Percentiles rank a stretch among this genome's conserved stretches.
These are phyloP conservation scores for Gadopsis marmoratus DNA, from an alignment of 2,797 vertebrate genomes.

Conservation along the genomic window DNA sequence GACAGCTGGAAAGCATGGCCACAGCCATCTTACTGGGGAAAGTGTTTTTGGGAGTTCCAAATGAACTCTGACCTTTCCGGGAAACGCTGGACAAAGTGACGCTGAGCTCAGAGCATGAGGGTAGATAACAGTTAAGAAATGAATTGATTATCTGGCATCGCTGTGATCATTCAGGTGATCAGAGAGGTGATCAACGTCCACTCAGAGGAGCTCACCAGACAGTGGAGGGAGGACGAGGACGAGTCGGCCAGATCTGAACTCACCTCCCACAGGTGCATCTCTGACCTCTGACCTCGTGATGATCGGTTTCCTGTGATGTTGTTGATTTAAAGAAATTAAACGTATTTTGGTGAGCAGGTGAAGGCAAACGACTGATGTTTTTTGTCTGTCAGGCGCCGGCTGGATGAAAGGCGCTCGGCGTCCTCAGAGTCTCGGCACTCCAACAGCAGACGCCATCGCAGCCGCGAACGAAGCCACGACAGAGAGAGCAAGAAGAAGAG, in stretches of 20 bases:
- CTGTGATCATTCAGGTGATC: slow-evolving; percentile 87
- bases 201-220: slow-evolving; percentile 90
- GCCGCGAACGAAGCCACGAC: slow-evolving; percentile 67
- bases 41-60: not conserved
- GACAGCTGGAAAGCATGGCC: too few species aligned
- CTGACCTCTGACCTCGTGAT: not conserved
- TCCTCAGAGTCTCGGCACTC: slow-evolving; percentile 87
- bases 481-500: slow-evolving; percentile 85
- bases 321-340: not conserved
- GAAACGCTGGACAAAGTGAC: not conserved
- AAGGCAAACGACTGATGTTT: not conserved
- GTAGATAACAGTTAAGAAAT: not conserved
- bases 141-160: rapidly evolving
- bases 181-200: slow-evolving; percentile 96
- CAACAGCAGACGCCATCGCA: slow-evolving; percentile 82
- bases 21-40: not conserved
- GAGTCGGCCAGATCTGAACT: slow-evolving; percentile 57
- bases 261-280: slow-evolving; percentile 72
- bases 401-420: slow-evolving; percentile 80
- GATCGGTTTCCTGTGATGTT: not conserved
- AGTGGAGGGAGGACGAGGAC: slow-evolving; percentile 89
- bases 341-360: not conserved
- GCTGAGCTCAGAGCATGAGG: not conserved
- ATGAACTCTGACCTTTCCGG: not conserved
- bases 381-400: slow-evolving; percentile 57